These are phyloP conservation scores for Petrolisthes cinctipes DNA, from an alignment of 2,888 invertebrate species.

Conservation along the genomic window DNA sequence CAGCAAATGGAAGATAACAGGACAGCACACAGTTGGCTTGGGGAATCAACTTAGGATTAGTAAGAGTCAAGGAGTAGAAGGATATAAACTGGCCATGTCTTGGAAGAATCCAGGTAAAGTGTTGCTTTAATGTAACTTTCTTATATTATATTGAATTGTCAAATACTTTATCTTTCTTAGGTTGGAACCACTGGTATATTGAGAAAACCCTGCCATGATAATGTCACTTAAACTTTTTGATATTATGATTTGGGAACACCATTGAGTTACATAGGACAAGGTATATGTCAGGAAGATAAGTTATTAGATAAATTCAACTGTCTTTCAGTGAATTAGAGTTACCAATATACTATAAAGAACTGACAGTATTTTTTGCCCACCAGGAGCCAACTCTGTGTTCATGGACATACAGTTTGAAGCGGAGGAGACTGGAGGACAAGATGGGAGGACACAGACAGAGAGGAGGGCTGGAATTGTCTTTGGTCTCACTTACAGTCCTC, in stretches of 20 bases:
- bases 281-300: too few species aligned
- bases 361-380: background rate
- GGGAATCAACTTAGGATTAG: background rate
- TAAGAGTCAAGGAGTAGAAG: conserved; percentile 34
- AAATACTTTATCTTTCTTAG: background rate
- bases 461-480: conserved; percentile 40
- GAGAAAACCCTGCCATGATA: too few species aligned
- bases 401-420: conserved; percentile 44
- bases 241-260: too few species aligned
- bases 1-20: background rate
- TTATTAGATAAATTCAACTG: too few species aligned
- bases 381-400: conserved; percentile 50
- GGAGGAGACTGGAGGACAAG: conserved; percentile 11
- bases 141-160: background rate
- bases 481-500: conserved; percentile 44
- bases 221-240: too few species aligned
- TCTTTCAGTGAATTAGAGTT: too few species aligned
- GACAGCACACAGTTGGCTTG: conserved; percentile 14
- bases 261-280: too few species aligned
- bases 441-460: background rate
- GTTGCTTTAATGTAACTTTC: background rate
- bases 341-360: too few species aligned
- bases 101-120: conserved; percentile 52
- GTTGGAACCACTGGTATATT: too few species aligned
- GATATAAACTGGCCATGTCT: conserved; percentile 37